Base-by-base conservation (phyloP, 1,140 invertebrate species). In the Drosophila virilis region DNA sequence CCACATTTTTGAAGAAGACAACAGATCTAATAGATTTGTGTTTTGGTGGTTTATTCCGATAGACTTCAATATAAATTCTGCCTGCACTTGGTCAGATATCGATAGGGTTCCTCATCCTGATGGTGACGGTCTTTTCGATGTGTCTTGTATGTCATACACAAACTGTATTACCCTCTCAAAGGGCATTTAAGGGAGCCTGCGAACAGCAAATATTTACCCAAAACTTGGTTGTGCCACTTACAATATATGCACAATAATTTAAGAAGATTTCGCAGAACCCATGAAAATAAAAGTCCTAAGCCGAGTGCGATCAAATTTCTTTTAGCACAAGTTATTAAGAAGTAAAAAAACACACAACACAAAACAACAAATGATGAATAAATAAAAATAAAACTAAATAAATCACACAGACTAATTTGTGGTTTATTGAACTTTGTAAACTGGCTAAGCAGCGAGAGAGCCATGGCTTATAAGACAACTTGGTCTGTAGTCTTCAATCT, bases 371-470 rank as follows among this genome's bases (percentile, higher is more conserved):
- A 33, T 45, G 45, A 38, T 10, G 32, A 43, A 40, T 33, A 51
- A 51, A 33, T 51, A 59, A 35, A 72, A 37, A 55, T 43, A 7
- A 12, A 59, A 40, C 9, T 40, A 32, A 52, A 42, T 42, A 64
- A 54, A 51, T 8, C 33, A 59, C 60, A 61, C 17, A 46, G 59
- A 51, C 54, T 58, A 61, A 71, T 12, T 8, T 22, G 9, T 54
- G 28, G 80, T 80, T 77, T 84, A 74, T 85, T 84, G 77, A 84
- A 84, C 80, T 65, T 10, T 13, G 13, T 12, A 66, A 82, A 65
- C 60, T 75, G 65, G 75, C 62, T 22, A 69, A 51, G 48, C 81
- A 13, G 64, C 73, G 54, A 45, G 64, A 76, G 78, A 86, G 70
- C 55, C 37, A 22, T 48, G 33, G 45, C 28, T 72, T 37, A 6